A percentile compares a stretch with the other conserved stretches of the same genome.
Conservation (phyloP, 2,888 invertebrate species). For the Sipha maydis region DNA sequence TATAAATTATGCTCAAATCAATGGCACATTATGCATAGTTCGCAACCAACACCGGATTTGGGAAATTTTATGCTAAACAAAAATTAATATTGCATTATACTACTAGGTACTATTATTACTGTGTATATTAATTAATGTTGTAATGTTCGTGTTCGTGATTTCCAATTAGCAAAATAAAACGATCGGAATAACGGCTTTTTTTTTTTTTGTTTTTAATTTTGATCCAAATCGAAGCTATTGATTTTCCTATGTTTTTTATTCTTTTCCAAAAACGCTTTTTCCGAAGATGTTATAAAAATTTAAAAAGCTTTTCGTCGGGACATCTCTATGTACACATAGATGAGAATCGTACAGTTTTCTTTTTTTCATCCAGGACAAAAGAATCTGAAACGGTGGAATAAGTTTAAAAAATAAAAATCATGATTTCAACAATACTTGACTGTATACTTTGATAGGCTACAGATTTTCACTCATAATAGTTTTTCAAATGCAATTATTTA, state of each 20-base stretch:
- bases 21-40: background rate
- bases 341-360: background rate
- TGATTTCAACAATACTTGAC: background rate
- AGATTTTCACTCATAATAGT: background rate
- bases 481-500: background rate
- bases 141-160: background rate
- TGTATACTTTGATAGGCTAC: background rate
- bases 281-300: background rate
- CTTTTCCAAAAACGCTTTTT: background rate
- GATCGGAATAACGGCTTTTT: background rate
- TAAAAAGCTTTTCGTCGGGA: background rate
- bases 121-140: too few species aligned
- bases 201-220: background rate
- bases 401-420: background rate
- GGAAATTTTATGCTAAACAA: background rate
- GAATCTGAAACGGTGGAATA: background rate
- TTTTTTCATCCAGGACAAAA: background rate
- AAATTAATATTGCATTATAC: background rate
- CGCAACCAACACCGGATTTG: background rate
- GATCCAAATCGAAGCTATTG: background rate
- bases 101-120: too few species aligned
- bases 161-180: background rate
- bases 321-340: background rate
- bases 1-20: too few species aligned
- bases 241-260: background rate